phyloP scores from a whole-genome alignment of 2,888 invertebrate species.

The Galerucella calmariensis region DNA sequence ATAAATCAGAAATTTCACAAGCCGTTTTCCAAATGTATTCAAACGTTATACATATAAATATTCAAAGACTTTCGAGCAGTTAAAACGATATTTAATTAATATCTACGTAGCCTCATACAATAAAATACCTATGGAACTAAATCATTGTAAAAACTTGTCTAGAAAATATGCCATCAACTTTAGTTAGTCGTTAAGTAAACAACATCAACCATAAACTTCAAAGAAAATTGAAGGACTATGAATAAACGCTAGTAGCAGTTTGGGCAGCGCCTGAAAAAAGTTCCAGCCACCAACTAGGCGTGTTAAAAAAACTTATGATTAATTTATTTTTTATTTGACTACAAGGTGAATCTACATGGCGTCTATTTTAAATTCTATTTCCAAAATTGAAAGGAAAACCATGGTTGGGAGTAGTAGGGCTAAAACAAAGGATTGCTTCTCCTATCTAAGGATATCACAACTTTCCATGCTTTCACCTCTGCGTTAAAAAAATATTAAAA shows the following conservation, averaged over 20 bases:
- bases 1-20: not conserved
- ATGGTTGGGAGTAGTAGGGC: too few relatives aligned
- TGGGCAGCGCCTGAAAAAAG: not conserved
- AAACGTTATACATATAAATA: too few relatives aligned
- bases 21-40: too few relatives aligned
- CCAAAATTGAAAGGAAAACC: too few relatives aligned
- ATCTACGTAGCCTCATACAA: not conserved
- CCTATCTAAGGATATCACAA: too few relatives aligned
- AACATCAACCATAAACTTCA: conserved; percentile 1
- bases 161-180: not conserved
- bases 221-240: not conserved
- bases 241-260: conserved; percentile 1
- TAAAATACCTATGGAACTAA: not conserved
- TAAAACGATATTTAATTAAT: too few relatives aligned
- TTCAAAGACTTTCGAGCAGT: too few relatives aligned
- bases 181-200: not conserved
- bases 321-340: not conserved
- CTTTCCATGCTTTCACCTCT: too few relatives aligned
- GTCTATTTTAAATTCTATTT: too few relatives aligned
- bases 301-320: not conserved
- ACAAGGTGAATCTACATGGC: not conserved
- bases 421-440: too few relatives aligned
- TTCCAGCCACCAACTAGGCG: not conserved
- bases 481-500: too few relatives aligned
- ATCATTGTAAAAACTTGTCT: not conserved